Percentiles rank a stretch among this genome's conserved stretches.
These are phyloP conservation scores for Arrhopalites spinosus DNA, from an alignment of 2,888 invertebrate species.

Conservation along the genomic window DNA sequence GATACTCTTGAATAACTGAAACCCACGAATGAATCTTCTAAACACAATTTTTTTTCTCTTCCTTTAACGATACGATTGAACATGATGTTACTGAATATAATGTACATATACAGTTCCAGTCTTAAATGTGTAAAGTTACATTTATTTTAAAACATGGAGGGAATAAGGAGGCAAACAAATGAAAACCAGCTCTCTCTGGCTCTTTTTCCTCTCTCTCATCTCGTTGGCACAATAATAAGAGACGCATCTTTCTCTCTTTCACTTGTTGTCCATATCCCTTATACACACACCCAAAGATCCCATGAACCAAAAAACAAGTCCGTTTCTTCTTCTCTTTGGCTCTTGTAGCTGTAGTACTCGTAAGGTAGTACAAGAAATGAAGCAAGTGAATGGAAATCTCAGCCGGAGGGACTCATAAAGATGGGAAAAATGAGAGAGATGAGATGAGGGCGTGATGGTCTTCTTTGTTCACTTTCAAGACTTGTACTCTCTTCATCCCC, in stretches of 20 bases:
- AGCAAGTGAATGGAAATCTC: slow-evolving; percentile 36
- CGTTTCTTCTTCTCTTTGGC: not conserved
- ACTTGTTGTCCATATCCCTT: not conserved
- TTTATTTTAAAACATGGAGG: too few species aligned
- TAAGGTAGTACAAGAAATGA: too few species aligned
- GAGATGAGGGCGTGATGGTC: slow-evolving; percentile 49
- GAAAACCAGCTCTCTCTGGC: slow-evolving; percentile 15
- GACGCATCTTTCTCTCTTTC: not conserved
- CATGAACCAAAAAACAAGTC: not conserved
- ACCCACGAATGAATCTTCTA: not conserved
- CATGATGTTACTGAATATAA: not conserved
- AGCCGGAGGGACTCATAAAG: slow-evolving; percentile 53
- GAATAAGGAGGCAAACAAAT: not conserved
- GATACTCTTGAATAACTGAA: slow-evolving; percentile 47
- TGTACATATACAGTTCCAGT: not conserved
- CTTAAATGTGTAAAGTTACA: too few species aligned
- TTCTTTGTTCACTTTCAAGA: slow-evolving; percentile 44
- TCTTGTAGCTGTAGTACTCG: not conserved
- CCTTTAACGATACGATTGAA: not conserved
- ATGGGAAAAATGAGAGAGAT: slow-evolving; percentile 43
- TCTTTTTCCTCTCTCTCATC: too few species aligned
- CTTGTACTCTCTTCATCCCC: not conserved
- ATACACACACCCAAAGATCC: not conserved
- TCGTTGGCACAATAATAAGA: not conserved
- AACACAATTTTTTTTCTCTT: not conserved